Evolutionary conservation across 2,797 vertebrate genomes (phyloP).

Genomic region (Paratrypauchen microcephalus): DNA sequence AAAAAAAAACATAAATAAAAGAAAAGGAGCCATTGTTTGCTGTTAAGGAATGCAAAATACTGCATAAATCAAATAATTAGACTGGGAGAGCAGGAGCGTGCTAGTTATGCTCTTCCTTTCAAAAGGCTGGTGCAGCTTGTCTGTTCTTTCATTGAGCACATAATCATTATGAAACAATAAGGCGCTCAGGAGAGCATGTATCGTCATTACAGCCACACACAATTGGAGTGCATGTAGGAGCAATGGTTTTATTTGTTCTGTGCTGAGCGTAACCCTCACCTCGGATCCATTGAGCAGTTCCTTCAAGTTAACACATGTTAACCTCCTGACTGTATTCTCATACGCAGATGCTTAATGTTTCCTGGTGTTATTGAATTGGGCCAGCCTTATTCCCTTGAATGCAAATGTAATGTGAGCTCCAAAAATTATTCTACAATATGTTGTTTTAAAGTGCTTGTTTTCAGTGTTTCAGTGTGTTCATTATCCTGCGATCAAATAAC

Average conservation of each 20-base stretch:
- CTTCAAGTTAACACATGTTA: constrained; percentile 50
- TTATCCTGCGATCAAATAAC: constrained; percentile 23
- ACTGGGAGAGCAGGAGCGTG: constrained; percentile 67
- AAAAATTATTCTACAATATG: constrained; percentile 22
- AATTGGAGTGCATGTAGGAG: constrained; percentile 79
- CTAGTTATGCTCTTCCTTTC: constrained; percentile 63
- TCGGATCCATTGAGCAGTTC: constrained; percentile 44
- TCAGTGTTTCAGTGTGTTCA: constrained; percentile 16
- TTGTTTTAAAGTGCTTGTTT: constrained; percentile 31
- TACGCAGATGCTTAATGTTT: constrained; percentile 47
- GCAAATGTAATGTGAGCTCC: constrained; percentile 39
- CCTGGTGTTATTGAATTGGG: constrained; percentile 32
- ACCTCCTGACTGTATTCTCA: constrained; percentile 46
- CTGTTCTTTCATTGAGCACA: constrained; percentile 71
- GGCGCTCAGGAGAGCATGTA: constrained; percentile 71
- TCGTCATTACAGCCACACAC: constrained; percentile 80
- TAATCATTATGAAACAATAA: constrained; percentile 77
- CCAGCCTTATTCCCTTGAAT: constrained; percentile 26
- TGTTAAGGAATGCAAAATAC: constrained; percentile 32
- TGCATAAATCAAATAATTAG: constrained; percentile 59
- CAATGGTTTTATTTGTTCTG: constrained; percentile 83
- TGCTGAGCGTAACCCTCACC: constrained; percentile 76
- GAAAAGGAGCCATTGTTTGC: constrained; percentile 50
- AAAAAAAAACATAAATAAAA: constrained; percentile 26
- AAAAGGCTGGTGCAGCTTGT: constrained; percentile 64